These are phyloP conservation scores for Scolopax bukidnonensis DNA, from an alignment of 2,797 vertebrate species.

Conservation along the genomic window DNA sequence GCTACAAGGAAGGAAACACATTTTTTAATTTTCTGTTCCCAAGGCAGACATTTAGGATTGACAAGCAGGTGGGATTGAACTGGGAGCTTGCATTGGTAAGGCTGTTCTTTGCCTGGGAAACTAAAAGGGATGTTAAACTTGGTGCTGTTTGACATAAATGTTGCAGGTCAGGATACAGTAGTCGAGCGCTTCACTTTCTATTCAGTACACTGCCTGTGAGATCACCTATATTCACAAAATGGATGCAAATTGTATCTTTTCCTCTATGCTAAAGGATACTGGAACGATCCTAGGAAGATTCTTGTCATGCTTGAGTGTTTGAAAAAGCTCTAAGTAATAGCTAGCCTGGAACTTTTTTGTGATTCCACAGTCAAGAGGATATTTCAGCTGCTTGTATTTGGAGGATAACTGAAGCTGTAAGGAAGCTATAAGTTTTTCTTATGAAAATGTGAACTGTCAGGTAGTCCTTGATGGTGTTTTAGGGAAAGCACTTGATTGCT, in stretches of 20 bases:
- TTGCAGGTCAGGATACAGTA: not conserved
- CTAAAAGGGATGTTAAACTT: not conserved
- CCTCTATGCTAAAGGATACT: not conserved
- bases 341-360: not conserved
- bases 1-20: not conserved
- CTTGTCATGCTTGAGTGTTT: not conserved
- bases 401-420: not conserved
- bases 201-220: not conserved
- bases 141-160: not conserved
- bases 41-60: not conserved
- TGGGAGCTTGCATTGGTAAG: not conserved
- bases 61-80: not conserved
- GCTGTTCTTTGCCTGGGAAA: not conserved
- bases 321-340: not conserved
- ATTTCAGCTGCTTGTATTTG: not conserved
- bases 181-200: not conserved
- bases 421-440: not conserved
- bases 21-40: not conserved
- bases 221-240: not conserved
- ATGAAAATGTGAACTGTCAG: not conserved
- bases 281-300: not conserved
- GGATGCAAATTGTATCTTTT: not conserved
- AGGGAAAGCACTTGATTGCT: not conserved
- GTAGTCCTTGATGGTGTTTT: not conserved
- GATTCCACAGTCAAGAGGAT: not conserved